Evolutionary conservation across 2,797 vertebrate genomes (phyloP).

Genomic region (Numenius phaeopus): DNA sequence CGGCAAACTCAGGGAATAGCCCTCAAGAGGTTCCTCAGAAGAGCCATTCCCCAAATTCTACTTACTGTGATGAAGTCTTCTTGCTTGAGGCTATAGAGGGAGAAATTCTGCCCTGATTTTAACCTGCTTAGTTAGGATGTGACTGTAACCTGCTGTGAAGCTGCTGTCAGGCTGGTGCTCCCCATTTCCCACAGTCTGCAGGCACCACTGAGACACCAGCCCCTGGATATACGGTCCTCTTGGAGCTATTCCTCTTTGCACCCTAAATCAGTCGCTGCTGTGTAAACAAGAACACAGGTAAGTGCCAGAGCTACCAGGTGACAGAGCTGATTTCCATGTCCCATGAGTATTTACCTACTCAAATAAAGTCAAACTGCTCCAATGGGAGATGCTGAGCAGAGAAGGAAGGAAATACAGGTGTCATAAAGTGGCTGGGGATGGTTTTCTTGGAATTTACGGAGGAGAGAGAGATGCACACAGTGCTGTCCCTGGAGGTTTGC

Average conservation of each 20-base stretch:
- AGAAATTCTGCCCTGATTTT: background rate
- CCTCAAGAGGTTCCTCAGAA: background rate
- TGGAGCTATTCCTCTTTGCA: background rate
- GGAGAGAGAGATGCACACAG: background rate
- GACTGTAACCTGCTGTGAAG: background rate
- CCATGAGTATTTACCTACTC: background rate
- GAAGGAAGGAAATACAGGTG: background rate
- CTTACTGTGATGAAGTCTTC: fast-evolving
- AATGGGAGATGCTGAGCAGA: background rate
- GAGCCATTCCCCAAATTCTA: background rate
- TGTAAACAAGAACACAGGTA: background rate
- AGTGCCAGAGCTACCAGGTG: background rate
- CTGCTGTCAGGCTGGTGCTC: too few species aligned
- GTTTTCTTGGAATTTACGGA: background rate
- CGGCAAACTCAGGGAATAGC: background rate
- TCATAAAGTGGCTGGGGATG: background rate
- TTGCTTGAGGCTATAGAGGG: background rate
- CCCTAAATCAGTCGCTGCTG: background rate
- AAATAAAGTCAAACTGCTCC: background rate
- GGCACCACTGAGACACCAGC: background rate
- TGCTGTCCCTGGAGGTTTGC: background rate
- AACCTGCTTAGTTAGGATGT: background rate
- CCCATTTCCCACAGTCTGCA: background rate
- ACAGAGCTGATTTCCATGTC: background rate
- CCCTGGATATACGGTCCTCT: too few species aligned